Conservation (phyloP, 2,797 vertebrate species). For the Lates japonicus region DNA sequence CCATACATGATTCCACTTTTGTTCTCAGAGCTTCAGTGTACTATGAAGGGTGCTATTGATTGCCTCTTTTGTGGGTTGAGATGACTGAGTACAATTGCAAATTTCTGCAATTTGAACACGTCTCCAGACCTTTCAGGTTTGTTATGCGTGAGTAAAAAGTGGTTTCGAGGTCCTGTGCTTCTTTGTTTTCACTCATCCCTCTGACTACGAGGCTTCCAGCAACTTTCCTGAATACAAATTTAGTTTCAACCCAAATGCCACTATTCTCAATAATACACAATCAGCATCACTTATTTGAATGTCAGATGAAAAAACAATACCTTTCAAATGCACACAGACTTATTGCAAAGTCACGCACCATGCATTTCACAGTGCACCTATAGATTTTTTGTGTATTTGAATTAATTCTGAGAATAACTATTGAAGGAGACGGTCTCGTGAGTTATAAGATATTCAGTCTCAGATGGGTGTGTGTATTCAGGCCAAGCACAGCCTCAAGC, state of each 20-base stretch:
- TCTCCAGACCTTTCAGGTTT: conserved; percentile 72
- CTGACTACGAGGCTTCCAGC: conserved; percentile 60
- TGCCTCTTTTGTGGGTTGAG: conserved; percentile 77
- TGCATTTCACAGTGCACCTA: no score
- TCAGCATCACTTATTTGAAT: conserved; percentile 43
- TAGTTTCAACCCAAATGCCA: conserved; percentile 65
- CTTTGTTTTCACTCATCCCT: conserved; percentile 70
- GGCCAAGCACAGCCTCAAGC: no score
- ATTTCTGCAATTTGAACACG: conserved; percentile 83
- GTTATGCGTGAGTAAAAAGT: conserved; percentile 68
- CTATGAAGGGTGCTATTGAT: conserved; percentile 77
- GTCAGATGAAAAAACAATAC: conserved; percentile 13
- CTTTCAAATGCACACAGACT: conserved; percentile 24
- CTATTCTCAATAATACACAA: conserved; percentile 51
- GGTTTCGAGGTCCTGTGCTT: conserved; percentile 64
- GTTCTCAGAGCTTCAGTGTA: conserved; percentile 68
- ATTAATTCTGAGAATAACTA: no score
- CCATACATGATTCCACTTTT: conserved; percentile 65
- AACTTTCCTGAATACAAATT: conserved; percentile 70
- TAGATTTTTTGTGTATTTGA: no score
- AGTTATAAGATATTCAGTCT: no score
- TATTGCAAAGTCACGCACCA: no score
- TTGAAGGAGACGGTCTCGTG: no score
- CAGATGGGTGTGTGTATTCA: no score
- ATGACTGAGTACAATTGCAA: conserved; percentile 84